phyloP scores from a whole-genome alignment of 2,888 invertebrate species.

The Callyntrura sp. region DNA sequence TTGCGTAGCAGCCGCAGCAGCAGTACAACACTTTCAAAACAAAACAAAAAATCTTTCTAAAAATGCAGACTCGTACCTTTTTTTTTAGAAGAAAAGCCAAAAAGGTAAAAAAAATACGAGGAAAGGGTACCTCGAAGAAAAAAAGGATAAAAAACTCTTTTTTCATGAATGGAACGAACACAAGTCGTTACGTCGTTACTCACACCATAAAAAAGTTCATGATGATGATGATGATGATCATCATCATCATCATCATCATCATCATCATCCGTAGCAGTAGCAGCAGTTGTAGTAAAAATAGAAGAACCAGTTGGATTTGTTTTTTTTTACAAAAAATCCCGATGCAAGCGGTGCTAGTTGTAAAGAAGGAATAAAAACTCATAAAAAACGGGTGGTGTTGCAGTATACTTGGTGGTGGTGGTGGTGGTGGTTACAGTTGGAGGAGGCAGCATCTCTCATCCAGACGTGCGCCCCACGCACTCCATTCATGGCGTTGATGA shows the following conservation, averaged over 20 bases:
- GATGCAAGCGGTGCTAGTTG: slow-evolving; percentile 33
- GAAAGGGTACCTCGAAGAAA: too few relatives aligned
- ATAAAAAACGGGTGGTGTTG: not conserved
- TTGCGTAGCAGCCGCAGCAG: slow-evolving; percentile 59
- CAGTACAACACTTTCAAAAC: too few relatives aligned
- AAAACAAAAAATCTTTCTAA: not conserved
- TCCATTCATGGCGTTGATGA: too few relatives aligned
- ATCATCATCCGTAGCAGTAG: not conserved
- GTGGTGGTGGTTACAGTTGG: too few relatives aligned
- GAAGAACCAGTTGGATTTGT: not conserved
- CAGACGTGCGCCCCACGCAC: slow-evolving; percentile 43
- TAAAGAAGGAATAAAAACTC: slow-evolving; percentile 20
- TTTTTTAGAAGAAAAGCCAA: too few relatives aligned
- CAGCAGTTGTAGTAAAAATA: too few relatives aligned
- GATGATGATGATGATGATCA: too few relatives aligned
- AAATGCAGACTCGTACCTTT: too few relatives aligned
- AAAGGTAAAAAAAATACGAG: not conserved
- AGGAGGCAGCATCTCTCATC: not conserved
- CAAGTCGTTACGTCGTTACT: too few relatives aligned
- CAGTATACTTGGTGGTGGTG: too few relatives aligned
- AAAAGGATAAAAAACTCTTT: slow-evolving; percentile 21
- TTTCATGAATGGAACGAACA: slow-evolving; percentile 63
- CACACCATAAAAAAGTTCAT: too few relatives aligned
- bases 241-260: too few relatives aligned
- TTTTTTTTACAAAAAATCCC: not conserved